phyloP scores from a whole-genome alignment of 92 coral and sea anemone genomes.

The Plumapathes pennacea region DNA sequence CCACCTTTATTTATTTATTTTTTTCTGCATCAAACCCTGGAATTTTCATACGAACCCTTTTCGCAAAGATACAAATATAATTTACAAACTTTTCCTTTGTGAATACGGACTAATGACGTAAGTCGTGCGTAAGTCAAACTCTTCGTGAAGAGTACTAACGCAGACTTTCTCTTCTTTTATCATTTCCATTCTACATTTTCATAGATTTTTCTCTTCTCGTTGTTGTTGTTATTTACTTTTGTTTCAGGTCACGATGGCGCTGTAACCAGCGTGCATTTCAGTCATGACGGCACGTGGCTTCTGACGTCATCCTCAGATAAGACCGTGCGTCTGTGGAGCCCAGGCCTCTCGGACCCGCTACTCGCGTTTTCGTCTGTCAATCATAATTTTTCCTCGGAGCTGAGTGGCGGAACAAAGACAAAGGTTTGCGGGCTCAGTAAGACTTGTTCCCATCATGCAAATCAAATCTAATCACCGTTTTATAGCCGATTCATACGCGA shows the following conservation, averaged over 20 bases:
- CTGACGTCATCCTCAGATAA: conserved; percentile 85
- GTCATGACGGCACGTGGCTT: conserved; percentile 77
- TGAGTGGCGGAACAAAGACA: conserved; percentile 33
- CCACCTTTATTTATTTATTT: no score
- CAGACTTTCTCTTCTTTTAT: no score
- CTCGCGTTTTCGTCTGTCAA: conserved; percentile 60
- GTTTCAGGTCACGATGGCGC: conserved; percentile 86
- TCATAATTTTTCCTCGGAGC: conserved; percentile 73
- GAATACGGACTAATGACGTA: no score
- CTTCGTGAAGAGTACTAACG: no score
- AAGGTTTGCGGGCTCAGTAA: conserved; percentile 47
- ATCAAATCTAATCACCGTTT: not conserved
- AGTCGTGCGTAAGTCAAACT: no score
- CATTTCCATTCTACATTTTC: no score
- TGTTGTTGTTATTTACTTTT: no score
- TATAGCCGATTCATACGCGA: not conserved
- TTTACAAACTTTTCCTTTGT: no score
- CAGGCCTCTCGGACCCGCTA: conserved; percentile 70
- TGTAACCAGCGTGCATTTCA: conserved; percentile 78
- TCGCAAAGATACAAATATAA: no score
- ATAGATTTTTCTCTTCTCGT: no score
- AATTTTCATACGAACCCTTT: no score
- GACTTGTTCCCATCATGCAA: not conserved
- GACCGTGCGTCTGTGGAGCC: conserved; percentile 86
- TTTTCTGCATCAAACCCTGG: no score